A percentile compares a stretch with the other conserved stretches of the same genome.
Conservation (phyloP, 1,140 invertebrate genomes). For the Hylyphantes graminicola region DNA sequence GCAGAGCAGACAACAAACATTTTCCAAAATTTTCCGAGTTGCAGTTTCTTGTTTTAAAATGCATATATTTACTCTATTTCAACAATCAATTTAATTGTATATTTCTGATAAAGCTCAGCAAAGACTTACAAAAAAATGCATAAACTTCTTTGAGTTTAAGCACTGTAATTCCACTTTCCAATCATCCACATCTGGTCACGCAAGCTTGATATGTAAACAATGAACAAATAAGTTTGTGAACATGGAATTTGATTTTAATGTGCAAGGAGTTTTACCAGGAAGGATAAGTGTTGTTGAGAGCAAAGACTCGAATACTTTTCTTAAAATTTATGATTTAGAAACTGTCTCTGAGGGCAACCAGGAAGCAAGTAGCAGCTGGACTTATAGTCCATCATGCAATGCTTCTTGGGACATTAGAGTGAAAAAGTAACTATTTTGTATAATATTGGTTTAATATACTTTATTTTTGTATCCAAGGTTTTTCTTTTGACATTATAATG, state of each 20-base stretch:
- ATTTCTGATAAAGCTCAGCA: too few relatives aligned
- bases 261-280: slow-evolving; percentile 25
- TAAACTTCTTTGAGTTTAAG: too few relatives aligned
- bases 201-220: neutral
- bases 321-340: slow-evolving; percentile 33
- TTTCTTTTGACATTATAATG: neutral
- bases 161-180: too few relatives aligned
- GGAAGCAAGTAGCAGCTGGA: neutral
- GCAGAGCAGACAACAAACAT: slow-evolving; percentile 11
- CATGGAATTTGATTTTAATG: slow-evolving; percentile 46
- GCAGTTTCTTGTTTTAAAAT: neutral
- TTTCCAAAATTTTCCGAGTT: neutral
- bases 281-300: slow-evolving; percentile 39
- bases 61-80: too few relatives aligned
- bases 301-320: slow-evolving; percentile 11
- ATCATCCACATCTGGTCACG: neutral
- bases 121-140: too few relatives aligned
- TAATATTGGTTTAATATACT: neutral
- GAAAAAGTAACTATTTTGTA: slow-evolving; percentile 6
- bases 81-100: too few relatives aligned
- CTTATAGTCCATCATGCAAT: slow-evolving; percentile 14
- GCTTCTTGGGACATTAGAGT: slow-evolving; percentile 24
- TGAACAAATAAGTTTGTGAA: neutral
- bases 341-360: neutral
- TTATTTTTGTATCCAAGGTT: neutral